Percentiles rank a stretch among this genome's conserved stretches.
Conservation (phyloP, 35 echinoderm and acorn worm genomes). For the Diadema setosum region DNA sequence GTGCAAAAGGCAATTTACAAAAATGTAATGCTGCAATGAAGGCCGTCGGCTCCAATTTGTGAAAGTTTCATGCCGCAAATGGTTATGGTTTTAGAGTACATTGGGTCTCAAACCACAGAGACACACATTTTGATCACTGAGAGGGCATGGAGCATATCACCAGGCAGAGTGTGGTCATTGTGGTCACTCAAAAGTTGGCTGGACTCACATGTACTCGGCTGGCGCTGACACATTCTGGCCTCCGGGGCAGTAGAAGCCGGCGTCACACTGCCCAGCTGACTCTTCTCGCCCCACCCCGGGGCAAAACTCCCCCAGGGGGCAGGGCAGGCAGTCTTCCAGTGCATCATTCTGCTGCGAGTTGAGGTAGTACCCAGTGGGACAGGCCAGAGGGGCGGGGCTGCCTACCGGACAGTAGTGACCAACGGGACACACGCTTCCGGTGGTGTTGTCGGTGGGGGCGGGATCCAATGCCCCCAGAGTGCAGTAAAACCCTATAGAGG, state of each 20-base stretch:
- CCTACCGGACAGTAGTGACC: slow-evolving; percentile 94
- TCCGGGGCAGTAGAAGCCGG: slow-evolving; percentile 85
- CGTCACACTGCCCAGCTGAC: slow-evolving; percentile 60
- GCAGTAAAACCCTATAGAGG: slow-evolving; percentile 75
- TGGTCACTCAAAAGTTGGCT: background rate
- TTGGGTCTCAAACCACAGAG: too few species aligned
- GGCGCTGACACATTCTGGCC: slow-evolving; percentile 90
- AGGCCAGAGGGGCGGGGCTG: slow-evolving; percentile 32
- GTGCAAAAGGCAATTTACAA: too few species aligned
- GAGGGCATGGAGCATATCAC: too few species aligned
- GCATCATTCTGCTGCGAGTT: slow-evolving; percentile 76
- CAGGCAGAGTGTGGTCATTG: too few species aligned
- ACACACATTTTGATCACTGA: too few species aligned
- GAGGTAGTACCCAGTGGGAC: slow-evolving; percentile 80
- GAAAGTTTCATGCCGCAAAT: too few species aligned
- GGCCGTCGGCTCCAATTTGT: too few species aligned
- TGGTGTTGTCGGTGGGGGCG: slow-evolving; percentile 64
- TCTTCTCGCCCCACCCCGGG: slow-evolving; percentile 75
- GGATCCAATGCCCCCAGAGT: slow-evolving; percentile 41
- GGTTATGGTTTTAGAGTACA: too few species aligned
- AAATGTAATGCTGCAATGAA: too few species aligned
- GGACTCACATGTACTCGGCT: slow-evolving; percentile 77
- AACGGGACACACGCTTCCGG: slow-evolving; percentile 76
- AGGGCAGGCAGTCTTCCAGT: slow-evolving; percentile 60
- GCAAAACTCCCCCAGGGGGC: slow-evolving; percentile 72